A percentile compares a stretch with the other conserved stretches of the same genome.
phyloP scores from a whole-genome alignment of 2,113 vertebrate genomes.

The Scomber colias region DNA sequence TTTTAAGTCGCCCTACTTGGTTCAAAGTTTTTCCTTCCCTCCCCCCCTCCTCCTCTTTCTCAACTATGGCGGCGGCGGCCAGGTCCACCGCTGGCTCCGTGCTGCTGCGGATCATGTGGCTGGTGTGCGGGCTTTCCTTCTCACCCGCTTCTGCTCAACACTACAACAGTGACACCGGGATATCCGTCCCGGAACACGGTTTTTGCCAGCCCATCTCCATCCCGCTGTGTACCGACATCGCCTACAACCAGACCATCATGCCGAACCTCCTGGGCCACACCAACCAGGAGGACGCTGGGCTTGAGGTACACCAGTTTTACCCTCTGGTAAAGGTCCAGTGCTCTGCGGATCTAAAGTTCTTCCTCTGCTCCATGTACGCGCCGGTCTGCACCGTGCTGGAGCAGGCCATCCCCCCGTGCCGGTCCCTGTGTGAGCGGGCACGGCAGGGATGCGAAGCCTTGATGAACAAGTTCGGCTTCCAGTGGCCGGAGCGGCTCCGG shows the following conservation, averaged over 20 bases:
- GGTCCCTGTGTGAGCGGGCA: conserved; percentile 91
- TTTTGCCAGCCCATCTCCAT: conserved; percentile 95
- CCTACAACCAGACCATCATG: conserved; percentile 96
- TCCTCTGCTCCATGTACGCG: conserved; percentile 95
- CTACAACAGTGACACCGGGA: conserved; percentile 89
- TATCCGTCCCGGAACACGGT: conserved; percentile 92
- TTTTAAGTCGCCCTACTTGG: conserved; percentile 76
- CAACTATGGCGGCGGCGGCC: conserved; percentile 78
- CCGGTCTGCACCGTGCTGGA: conserved; percentile 94
- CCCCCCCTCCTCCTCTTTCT: conserved; percentile 47
- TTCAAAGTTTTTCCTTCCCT: conserved; percentile 77
- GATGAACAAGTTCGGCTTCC: conserved; percentile 96
- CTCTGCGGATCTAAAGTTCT: conserved; percentile 92
- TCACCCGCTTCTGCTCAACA: conserved; percentile 82
- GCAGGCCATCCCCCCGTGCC: conserved; percentile 92
- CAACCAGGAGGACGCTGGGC: conserved; percentile 93
- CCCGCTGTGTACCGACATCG: conserved; percentile 93
- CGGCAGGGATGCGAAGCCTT: conserved; percentile 93
- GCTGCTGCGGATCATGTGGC: conserved; percentile 72
- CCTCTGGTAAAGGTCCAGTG: conserved; percentile 94
- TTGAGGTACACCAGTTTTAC: conserved; percentile 95
- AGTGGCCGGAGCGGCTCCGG: conserved; percentile 93
- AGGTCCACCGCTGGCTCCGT: conserved; percentile 68
- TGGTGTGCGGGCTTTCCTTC: conserved; percentile 61
- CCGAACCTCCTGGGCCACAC: conserved; percentile 95